Percentiles rank a stretch among this genome's conserved stretches.
These are phyloP conservation scores for Dolichomitus sp. DNA, from an alignment of 2,888 invertebrate genomes.

Conservation along the genomic window DNA sequence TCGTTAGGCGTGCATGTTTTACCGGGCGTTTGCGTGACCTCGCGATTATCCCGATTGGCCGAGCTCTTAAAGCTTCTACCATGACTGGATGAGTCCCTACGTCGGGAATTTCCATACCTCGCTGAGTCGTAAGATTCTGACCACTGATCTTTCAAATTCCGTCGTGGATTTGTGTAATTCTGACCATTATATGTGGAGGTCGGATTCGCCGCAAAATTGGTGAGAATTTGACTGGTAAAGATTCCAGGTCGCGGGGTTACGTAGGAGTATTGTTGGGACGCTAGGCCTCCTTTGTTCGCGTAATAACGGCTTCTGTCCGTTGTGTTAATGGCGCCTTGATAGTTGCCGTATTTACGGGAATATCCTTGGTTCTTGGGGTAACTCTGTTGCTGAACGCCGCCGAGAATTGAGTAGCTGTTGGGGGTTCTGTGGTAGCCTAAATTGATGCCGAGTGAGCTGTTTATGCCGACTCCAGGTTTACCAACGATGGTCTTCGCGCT, in stretches of 20 bases:
- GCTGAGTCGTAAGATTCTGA: conserved; percentile 10
- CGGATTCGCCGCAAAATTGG: neutral
- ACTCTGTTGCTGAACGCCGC: conserved; percentile 29
- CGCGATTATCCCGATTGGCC: conserved; percentile 17
- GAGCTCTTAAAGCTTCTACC: neutral
- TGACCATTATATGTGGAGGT: conserved; percentile 29
- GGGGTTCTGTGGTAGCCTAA: conserved; percentile 27
- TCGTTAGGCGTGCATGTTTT: conserved; percentile 19
- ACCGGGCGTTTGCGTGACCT: neutral
- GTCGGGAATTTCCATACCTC: conserved; percentile 34
- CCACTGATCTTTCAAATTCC: conserved; percentile 19
- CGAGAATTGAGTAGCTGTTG: conserved; percentile 42
- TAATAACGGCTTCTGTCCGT: conserved; percentile 19
- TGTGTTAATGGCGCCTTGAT: neutral
- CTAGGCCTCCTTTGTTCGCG: conserved; percentile 13
- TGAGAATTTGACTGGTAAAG: conserved; percentile 10
- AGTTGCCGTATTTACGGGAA: conserved; percentile 37
- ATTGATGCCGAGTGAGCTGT: conserved; percentile 32
- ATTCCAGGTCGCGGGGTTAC: conserved; percentile 11
- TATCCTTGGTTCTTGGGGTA: conserved; percentile 39
- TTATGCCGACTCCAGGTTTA: conserved; percentile 15
- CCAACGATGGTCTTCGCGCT: neutral
- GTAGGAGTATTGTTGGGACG: conserved; percentile 22
- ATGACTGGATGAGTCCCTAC: conserved; percentile 30
- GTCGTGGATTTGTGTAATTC: conserved; percentile 25